Evolutionary conservation across 2,888 invertebrate species (phyloP), one percentile per base, ranked within the genome.

Genomic region (Scaptomyza flava): DNA sequence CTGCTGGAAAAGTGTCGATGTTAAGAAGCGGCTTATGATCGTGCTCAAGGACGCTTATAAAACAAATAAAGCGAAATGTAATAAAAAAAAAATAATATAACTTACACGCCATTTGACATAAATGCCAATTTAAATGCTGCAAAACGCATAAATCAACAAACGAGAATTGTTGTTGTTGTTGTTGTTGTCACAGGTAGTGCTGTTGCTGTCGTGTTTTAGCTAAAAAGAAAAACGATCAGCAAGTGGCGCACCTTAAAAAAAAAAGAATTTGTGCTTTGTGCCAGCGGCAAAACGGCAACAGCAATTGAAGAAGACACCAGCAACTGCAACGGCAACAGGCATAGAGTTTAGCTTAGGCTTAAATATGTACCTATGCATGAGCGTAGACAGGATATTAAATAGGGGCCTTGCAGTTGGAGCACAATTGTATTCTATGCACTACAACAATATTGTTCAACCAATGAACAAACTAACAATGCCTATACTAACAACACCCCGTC

Each of bases 51-150:
- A 87, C 82, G 82, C 68, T 68, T 75, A 75, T 72, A 89, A 82
- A 87, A 75, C 82, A 82, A 82, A 82, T 89, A 89, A 81, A 89
- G 68, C 87, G 79, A 89, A 82, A 87, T 82, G 89, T 84, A 89
- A 89, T 75, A 70, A 72, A 84, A 38, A 38, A 38, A 38, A 38
- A 38, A 38, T 14, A 38, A 78, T 89, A 87, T 87, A 81, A 68
- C 67, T 84, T 81, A 78, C 88, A 86, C 82, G 70, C 64, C 34
- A 68, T 79, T 88, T 87, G 85, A 89, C 89, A 85, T 88, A 85
- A 85, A 85, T 89, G 89, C 89, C 85, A 89, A 86, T 87, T 88
- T 80, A 85, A 89, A 85, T 89, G 88, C 89, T 89, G 86, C 80
- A 84, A 74, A 89, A 89, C 89, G 87, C 87, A 89, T 85, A 89